Base-by-base conservation (phyloP, 2,888 invertebrate genomes). In the Leptodirus hochenwartii region DNA sequence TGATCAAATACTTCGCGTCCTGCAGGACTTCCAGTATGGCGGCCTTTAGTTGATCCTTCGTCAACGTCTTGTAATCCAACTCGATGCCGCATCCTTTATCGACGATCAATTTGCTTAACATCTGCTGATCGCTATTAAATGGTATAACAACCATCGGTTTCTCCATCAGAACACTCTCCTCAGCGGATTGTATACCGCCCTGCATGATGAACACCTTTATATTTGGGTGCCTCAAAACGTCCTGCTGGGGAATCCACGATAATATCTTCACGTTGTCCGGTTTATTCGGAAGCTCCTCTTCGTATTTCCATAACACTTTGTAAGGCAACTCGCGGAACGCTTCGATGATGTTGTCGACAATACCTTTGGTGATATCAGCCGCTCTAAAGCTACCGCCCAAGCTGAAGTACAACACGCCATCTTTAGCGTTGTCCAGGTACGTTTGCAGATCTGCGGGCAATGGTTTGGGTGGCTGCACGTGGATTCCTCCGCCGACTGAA, bases 391-490 rank as follows among this genome's bases (percentile, higher is more conserved):
- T n/a, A n/a, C n/a, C n/a, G 1, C 62, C 62, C 30, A 62, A 42
- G 37, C 56, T 54, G 37, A 57, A 55, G 37, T 53, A 53, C 5
- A 59, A 45, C 1, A 49, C 52, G 9, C 56, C 58, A 16, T 53
- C 41, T 17, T 38, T 40, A 4, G 51, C 43, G 8, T 43, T 38
- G 31, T 57, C 52, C 38, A 58, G 25, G 34, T 45, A 48, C 10
- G 37, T 28, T 39, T 51, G 38, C 14, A 57, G 34, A 31, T 55
- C 50, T n/a, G n/a, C n/a, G n/a, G n/a, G n/a, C n/a, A n/a, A n/a
- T n/a, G n/a, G n/a, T n/a, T n/a, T n/a, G n/a, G n/a, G n/a, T n/a
- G n/a, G n/a, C n/a, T n/a, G n/a, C n/a, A n/a, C n/a, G n/a, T n/a
- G n/a, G n/a, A n/a, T n/a, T n/a, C n/a, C n/a, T n/a, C n/a, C n/a